phyloP scores from a whole-genome alignment of 2,113 vertebrate species.

The Equus przewalskii region DNA sequence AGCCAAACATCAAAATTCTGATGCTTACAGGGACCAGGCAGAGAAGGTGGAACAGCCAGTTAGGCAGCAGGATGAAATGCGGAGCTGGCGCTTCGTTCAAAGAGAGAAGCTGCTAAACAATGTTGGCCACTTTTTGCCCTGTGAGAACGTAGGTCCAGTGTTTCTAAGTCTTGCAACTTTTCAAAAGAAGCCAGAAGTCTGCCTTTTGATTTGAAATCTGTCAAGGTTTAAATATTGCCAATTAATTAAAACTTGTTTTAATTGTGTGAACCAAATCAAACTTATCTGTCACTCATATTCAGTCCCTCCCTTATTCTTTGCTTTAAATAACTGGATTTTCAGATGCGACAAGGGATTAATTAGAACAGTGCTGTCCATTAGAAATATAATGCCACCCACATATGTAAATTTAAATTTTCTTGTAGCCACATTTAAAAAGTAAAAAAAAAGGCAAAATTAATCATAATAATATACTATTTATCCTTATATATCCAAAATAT shows the following conservation, averaged over 20 bases:
- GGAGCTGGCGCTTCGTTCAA: neutral
- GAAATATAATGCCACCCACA: neutral
- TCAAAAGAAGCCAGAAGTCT: neutral
- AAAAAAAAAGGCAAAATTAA: neutral
- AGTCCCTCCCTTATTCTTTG: neutral
- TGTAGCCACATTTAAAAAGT: neutral
- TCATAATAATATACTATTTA: neutral
- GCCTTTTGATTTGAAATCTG: slow-evolving; percentile 9
- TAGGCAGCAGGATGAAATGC: neutral
- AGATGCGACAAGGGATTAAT: neutral
- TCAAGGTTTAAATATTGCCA: neutral
- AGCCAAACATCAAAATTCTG: neutral
- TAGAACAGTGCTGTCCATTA: neutral
- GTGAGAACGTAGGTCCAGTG: neutral
- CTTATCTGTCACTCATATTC: neutral
- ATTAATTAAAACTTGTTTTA: neutral
- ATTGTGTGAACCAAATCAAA: neutral
- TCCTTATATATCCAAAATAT: neutral
- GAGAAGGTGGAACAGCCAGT: neutral
- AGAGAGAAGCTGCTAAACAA: neutral
- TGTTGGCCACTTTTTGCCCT: neutral
- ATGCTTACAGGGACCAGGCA: neutral
- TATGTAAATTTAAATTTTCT: neutral
- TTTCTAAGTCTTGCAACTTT: neutral
- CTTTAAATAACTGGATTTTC: neutral